phyloP scores from a whole-genome alignment of 2,113 vertebrate genomes.

The Felis chaus region DNA sequence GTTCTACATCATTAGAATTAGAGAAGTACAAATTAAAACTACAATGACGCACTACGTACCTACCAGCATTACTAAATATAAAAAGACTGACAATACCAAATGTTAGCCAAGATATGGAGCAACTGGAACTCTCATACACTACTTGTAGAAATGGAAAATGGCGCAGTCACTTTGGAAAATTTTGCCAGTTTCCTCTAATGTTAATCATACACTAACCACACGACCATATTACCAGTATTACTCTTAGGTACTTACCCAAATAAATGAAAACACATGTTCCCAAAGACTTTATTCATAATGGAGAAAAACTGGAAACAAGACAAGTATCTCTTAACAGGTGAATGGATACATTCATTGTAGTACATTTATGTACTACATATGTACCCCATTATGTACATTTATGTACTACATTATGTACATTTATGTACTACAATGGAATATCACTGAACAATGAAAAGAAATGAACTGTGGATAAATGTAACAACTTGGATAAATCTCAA shows the following conservation, averaged over 20 bases:
- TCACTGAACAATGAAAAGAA: slow-evolving; percentile 26
- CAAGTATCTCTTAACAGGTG: not conserved
- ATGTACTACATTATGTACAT: too few species aligned
- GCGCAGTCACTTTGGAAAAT: not conserved
- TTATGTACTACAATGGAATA: not conserved
- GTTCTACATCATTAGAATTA: not conserved
- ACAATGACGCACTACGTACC: not conserved
- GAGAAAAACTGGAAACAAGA: not conserved
- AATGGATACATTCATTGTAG: not conserved
- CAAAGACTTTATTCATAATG: slow-evolving; percentile 33
- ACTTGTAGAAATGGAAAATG: slow-evolving; percentile 18
- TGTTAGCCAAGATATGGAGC: not conserved
- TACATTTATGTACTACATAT: not conserved
- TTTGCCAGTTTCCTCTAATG: not conserved
- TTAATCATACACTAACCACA: not conserved
- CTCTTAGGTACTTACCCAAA: not conserved
- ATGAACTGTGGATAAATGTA: not conserved
- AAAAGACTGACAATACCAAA: not conserved
- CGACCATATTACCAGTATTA: not conserved
- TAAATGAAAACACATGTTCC: slow-evolving; percentile 43
- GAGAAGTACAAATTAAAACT: not conserved
- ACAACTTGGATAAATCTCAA: slow-evolving; percentile 24
- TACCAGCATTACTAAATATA: not conserved
- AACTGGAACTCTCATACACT: not conserved
- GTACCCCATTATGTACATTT: too few species aligned